phyloP scores from a whole-genome alignment of 2,888 invertebrate genomes.

The Ethmia dodecea region DNA sequence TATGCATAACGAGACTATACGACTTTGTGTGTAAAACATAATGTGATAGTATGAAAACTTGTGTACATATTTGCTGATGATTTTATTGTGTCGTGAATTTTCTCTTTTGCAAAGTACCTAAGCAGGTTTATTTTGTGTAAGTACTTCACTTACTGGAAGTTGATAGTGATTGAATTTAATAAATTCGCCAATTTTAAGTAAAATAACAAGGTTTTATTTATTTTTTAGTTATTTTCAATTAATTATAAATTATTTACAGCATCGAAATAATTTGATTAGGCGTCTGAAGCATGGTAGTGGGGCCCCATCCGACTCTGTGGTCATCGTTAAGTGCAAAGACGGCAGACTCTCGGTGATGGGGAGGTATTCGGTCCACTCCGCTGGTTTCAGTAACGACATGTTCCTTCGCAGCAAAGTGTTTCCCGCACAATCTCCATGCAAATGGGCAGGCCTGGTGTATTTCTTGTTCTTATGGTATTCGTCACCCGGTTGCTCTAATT shows the following conservation, averaged over 20 bases:
- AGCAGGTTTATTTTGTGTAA: conserved; percentile 60
- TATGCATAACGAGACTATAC: conserved; percentile 18
- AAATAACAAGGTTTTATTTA: conserved; percentile 44
- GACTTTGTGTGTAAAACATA: conserved; percentile 35
- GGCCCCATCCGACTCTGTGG: conserved; percentile 24
- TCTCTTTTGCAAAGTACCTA: conserved; percentile 57
- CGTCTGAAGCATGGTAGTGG: conserved; percentile 41
- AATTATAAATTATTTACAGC: conserved; percentile 40
- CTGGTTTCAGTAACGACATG: conserved; percentile 36
- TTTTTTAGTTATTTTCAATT: background rate
- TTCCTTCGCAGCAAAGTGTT: conserved; percentile 33
- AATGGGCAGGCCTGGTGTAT: conserved; percentile 11
- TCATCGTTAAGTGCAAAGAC: conserved; percentile 39
- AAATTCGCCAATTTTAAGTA: conserved; percentile 64
- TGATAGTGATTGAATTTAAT: conserved; percentile 74
- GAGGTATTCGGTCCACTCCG: conserved; percentile 37
- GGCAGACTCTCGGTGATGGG: conserved; percentile 33
- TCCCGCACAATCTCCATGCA: background rate
- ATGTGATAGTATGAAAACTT: conserved; percentile 50
- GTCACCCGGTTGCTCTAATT: conserved; percentile 8
- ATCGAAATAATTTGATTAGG: conserved; percentile 38
- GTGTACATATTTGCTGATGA: conserved; percentile 45
- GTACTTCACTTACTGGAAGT: conserved; percentile 72
- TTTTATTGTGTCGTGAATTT: conserved; percentile 42
- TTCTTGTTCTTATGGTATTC: conserved; percentile 7